Evolutionary conservation across 2,888 invertebrate genomes (phyloP), one percentile per base, ranked within the genome.

Genomic region (Vandiemenella viatica): DNA sequence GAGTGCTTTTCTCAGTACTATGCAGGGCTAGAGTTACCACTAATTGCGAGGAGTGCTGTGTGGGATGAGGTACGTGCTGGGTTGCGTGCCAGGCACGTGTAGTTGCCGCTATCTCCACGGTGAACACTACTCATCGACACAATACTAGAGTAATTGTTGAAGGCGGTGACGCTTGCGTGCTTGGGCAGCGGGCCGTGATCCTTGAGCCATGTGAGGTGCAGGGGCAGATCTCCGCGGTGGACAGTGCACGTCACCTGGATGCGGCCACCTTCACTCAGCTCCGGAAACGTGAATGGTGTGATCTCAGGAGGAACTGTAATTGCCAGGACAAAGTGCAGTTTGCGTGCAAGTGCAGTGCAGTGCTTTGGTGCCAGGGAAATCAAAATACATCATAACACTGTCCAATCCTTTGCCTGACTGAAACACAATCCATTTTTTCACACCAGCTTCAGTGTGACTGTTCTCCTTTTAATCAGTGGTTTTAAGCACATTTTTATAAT

Each of bases 171-270:
- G 48, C 52, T 51, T 41, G 53, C 49, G 49, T 53, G 51, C 38
- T 47, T 45, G 18, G 53, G 52, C 46, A 55, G 49, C 40, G 54
- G 54, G 44, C 51, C 50, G 50, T 52, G 52, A 57, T 69, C 65
- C 57, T 67, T 67, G 26, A 62, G 60, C 70, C 70, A 70, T 37
- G 60, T 59, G 45, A 69, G 62, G 49, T 59, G 61, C 48, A 70
- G 61, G 7, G 71, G 70, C 44, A 66, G 62, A 56, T 68, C 68
- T 4, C 70, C 63, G 32, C 48, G 50, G 47, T 54, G 52, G 26
- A 55, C 60, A 5, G 59, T 58, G 53, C 64, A 64, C 53, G 62
- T 58, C 44, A 62, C 61, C 51, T 63, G 60, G 17, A 62, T 60
- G 52, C 63, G 59, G 57, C 63, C 61, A 37, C 64, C 64, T 54